phyloP scores from a whole-genome alignment of 2,113 vertebrate genomes.

The Scytalopus superciliaris region DNA sequence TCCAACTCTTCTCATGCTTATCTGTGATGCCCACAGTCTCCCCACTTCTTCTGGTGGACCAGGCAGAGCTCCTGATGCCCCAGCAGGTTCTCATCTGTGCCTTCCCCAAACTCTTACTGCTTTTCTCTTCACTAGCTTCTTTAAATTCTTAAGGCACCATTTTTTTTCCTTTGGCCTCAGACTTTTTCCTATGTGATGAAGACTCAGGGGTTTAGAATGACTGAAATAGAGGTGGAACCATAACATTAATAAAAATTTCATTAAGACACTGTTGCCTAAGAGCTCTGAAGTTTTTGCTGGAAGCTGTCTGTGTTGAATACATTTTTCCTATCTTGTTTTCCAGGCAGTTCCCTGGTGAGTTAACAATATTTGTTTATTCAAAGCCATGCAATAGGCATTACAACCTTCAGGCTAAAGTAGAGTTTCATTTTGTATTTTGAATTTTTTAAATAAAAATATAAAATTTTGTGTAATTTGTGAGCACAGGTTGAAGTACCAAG shows the following conservation, averaged over 20 bases:
- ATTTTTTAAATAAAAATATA: neutral
- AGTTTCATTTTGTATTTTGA: neutral
- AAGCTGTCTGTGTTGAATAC: neutral
- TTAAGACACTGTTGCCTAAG: neutral
- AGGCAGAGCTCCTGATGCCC: neutral
- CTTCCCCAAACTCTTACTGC: neutral
- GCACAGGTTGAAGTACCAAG: neutral
- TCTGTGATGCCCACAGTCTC: neutral
- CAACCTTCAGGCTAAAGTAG: neutral
- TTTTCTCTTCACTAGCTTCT: neutral
- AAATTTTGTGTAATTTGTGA: neutral
- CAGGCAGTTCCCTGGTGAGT: neutral
- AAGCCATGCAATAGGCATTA: neutral
- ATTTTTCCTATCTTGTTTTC: slow-evolving; percentile 3
- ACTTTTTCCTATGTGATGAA: neutral
- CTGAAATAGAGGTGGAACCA: neutral
- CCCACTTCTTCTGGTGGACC: neutral
- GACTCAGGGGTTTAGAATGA: neutral
- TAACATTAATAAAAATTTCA: neutral
- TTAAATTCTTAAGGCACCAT: neutral
- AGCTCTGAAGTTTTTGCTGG: neutral
- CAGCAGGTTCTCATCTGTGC: neutral
- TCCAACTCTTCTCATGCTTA: neutral
- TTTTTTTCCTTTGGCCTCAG: neutral
- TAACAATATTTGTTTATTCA: neutral